A percentile compares a stretch with the other conserved stretches of the same genome.
phyloP scores from a whole-genome alignment of 2,113 vertebrate genomes.

The Penelope pileata region DNA sequence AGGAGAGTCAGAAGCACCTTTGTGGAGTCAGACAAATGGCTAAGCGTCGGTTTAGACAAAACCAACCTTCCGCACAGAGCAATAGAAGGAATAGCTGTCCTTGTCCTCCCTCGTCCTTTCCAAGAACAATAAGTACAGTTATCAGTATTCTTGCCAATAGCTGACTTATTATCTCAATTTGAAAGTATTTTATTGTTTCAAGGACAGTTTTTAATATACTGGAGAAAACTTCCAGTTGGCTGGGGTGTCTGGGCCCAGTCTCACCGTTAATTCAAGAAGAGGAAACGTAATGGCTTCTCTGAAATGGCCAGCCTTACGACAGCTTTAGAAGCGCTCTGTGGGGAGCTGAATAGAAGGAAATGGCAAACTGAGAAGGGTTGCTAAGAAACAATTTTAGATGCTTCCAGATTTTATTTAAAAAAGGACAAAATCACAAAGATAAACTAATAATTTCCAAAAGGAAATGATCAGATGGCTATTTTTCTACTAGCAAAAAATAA shows the following conservation, averaged over 20 bases:
- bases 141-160: conserved; percentile 12
- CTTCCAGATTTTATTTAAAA: not conserved
- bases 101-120: not conserved
- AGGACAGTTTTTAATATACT: conserved; percentile 5
- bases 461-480: not conserved
- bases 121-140: not conserved
- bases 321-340: not conserved
- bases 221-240: not conserved
- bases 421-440: not conserved
- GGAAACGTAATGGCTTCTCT: not conserved
- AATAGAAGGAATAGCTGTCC: not conserved
- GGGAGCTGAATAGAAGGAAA: conserved; percentile 12
- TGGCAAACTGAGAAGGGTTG: conserved; percentile 18
- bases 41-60: not conserved
- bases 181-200: conserved; percentile 24
- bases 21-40: not conserved
- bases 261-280: not conserved
- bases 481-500: not conserved
- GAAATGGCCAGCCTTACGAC: not conserved
- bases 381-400: conserved; percentile 50
- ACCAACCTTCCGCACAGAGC: not conserved
- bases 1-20: not conserved
- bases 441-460: not conserved
- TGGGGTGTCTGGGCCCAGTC: not conserved
- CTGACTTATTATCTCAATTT: conserved; percentile 6